Evolutionary conservation across 1,140 invertebrate species (phyloP).

Genomic region (Brachionus rotundiformis): DNA sequence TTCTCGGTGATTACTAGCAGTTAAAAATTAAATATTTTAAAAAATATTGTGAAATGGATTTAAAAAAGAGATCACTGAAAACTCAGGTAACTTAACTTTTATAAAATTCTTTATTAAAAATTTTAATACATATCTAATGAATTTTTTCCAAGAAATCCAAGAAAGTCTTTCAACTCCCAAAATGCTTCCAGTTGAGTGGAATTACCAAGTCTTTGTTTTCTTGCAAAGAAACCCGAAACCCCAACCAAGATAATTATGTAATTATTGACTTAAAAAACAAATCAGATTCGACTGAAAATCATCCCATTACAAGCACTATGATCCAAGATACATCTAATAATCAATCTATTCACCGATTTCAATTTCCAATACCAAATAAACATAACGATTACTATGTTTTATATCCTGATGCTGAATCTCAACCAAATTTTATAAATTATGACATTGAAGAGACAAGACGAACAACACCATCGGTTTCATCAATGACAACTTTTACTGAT

Average conservation of each 20-base stretch:
- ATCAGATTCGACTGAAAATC: not conserved
- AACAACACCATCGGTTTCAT: not conserved
- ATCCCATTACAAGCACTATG: conserved; percentile 1
- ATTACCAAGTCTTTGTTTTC: conserved; percentile 13
- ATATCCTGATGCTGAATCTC: not conserved
- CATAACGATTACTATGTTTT: not conserved
- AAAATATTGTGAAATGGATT: not conserved
- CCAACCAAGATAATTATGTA: conserved; percentile 9
- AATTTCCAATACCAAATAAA: not conserved
- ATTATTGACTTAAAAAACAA: conserved; percentile 11
- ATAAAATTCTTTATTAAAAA: not conserved
- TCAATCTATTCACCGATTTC: not conserved
- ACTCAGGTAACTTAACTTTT: not conserved
- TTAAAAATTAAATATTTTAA: not conserved
- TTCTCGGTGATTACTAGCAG: too few relatives aligned
- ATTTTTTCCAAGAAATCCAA: conserved; percentile 15
- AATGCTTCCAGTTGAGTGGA: conserved; percentile 22
- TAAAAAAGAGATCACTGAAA: not conserved
- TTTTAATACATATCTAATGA: not conserved
- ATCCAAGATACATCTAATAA: not conserved
- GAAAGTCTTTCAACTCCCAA: not conserved
- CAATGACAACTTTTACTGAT: not conserved
- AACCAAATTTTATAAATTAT: not conserved
- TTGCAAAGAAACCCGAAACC: not conserved
- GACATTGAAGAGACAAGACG: not conserved